Conservation (phyloP, 2,797 vertebrate genomes). For the Aphelocoma californica region DNA sequence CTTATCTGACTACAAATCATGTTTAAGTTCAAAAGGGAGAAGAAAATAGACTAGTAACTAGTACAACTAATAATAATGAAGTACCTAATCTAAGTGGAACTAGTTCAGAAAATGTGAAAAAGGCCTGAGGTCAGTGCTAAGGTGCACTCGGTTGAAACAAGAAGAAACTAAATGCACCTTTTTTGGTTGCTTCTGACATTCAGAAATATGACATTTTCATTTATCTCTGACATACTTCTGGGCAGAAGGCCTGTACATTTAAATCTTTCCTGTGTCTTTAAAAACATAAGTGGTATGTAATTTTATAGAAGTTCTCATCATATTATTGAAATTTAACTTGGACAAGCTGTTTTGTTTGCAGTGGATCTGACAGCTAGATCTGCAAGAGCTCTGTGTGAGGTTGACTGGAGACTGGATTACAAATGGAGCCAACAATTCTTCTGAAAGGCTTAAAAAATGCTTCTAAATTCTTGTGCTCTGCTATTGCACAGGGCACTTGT, state of each 20-base stretch:
- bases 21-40: constrained; percentile 41
- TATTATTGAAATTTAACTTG: not conserved
- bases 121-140: not conserved
- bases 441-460: not conserved
- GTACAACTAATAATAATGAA: not conserved
- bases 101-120: not conserved
- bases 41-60: constrained; percentile 29
- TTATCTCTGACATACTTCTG: not conserved
- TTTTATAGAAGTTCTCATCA: not conserved
- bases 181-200: not conserved
- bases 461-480: not conserved
- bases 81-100: not conserved
- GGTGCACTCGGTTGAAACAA: not conserved
- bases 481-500: accelerated
- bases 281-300: not conserved
- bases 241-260: not conserved
- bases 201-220: not conserved
- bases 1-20: constrained; percentile 27
- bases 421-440: not conserved
- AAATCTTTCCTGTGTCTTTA: not conserved
- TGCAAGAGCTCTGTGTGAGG: not conserved
- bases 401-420: not conserved
- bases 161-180: not conserved
- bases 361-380: not conserved
- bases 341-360: not conserved